Evolutionary conservation across 2,797 vertebrate species (phyloP), one percentile per base, ranked within the genome.

Genomic region (Neosilurus hyrtlii): DNA sequence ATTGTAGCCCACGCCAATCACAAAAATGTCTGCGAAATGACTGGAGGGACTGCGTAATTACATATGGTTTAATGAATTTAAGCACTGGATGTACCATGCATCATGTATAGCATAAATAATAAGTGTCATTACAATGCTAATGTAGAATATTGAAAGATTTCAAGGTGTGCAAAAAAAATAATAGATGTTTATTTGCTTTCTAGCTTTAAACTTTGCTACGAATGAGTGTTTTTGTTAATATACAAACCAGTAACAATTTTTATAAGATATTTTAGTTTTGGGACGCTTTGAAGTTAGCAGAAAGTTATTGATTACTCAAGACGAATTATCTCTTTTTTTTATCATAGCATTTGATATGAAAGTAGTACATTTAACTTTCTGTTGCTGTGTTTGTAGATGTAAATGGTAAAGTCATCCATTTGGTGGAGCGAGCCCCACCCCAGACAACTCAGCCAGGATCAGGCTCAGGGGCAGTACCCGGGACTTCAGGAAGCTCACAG

Each of bases 361-460:
- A 49, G 56, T 7, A 14, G 10, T 3, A 26, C 0, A 1, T 54
- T 24, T 51, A 20, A 11, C 9, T 74, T 74, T 81, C 66, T 49
- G 30, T n/a, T 51, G 12, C 37, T 54, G 20, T 77, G 20, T 59
- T 26, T 14, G 81, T 86, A 98, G 97, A 98, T 90, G 97, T 98
- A 70, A 95, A 95, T 63, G 96, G 96, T 51, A 98, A 98, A 86
- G 97, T 98, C 74, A 98, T 98, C 83, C 97, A 98, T 85, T 91
- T 98, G 30, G 97, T 98, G 88, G 97, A 98, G 88, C 93, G 97
- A 3, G 96, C 97, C 0, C 97, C 97, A 14, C 97, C 97, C 65
- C 96, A 96, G 59, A 93, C 96, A 14, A 93, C 93, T 63, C 96
- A 96, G 88, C 90, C 94, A 2, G 94, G 94, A 63, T 91, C 94